Evolutionary conservation across 2,113 vertebrate species (phyloP), one percentile per base, ranked within the genome.

Genomic region (Puntigrus tetrazona): DNA sequence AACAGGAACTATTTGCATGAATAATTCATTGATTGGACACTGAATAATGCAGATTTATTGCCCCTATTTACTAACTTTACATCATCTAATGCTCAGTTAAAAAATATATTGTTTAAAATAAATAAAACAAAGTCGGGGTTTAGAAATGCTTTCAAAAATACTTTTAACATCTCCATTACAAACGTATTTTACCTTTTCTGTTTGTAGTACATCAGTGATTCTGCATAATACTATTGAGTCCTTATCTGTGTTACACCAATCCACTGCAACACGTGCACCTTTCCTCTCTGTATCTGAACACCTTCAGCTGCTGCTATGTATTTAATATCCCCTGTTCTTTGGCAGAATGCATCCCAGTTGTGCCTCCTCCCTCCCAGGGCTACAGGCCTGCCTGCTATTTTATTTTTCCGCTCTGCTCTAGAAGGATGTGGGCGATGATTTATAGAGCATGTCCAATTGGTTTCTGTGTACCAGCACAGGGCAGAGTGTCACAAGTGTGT

Each of bases 401-500:
- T 67, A 84, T 91, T 91, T 86, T 85, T 90, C 89, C 85, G 50
- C 89, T 80, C 92, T 89, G 89, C 93, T 91, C 88, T 92, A 90
- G 90, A 93, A 92, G 91, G 91, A 93, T 91, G 86, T 90, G 90
- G 90, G 91, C 92, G 92, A 94, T 92, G 93, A 94, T 94, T 94
- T 92, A 92, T 90, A 91, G 91, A 92, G 92, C 91, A 92, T 88
- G 86, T 93, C 93, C 92, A 90, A 91, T 93, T 89, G 92, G 90
- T 91, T 85, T 81, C 76, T 94, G 70, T 93, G 93, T 93, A 92
- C 86, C 92, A 90, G 90, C 86, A 80, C 85, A 87, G 88, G 89
- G 85, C 92, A 82, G 88, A 89, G 89, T 86, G 90, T 93, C 93
- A 90, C 85, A 81, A 89, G 89, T 91, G 92, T 91, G 91, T 92